Evolutionary conservation across 2,797 vertebrate species (phyloP).

Genomic region (Onychomys torridus): DNA sequence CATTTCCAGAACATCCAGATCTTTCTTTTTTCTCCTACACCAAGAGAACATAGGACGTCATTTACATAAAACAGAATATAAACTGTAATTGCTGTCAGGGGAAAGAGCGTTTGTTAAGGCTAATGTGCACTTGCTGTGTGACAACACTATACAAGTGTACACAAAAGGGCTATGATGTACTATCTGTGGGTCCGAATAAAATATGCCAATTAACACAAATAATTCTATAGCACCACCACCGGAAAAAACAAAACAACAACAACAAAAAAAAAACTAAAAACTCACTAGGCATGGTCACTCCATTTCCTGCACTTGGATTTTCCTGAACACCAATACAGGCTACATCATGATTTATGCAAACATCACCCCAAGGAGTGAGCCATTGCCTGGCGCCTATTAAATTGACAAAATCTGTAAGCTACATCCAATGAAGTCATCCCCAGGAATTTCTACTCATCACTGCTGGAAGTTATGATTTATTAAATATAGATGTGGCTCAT

Average conservation of each 20-base stretch:
- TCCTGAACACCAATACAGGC: conserved; percentile 46
- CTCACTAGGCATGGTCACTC: conserved; percentile 9
- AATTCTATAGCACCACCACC: neutral
- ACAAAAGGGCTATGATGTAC: conserved; percentile 23
- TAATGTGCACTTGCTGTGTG: conserved; percentile 32
- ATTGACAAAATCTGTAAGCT: conserved; percentile 42
- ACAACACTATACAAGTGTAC: conserved; percentile 33
- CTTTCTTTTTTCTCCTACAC: conserved; percentile 89
- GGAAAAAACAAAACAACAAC: neutral
- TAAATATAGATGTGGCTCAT: conserved; percentile 79
- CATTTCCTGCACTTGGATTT: conserved; percentile 56
- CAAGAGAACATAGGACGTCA: conserved; percentile 82
- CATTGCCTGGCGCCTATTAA: conserved; percentile 38
- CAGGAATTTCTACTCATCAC: conserved; percentile 70
- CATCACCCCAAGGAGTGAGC: conserved; percentile 24
- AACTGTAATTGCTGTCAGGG: conserved; percentile 75
- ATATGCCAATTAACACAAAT: conserved; percentile 17
- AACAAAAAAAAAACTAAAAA: neutral
- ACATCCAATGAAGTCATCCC: conserved; percentile 54
- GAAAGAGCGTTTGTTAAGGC: conserved; percentile 69
- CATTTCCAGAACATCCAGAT: conserved; percentile 88
- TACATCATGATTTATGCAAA: conserved; percentile 41
- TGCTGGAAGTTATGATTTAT: conserved; percentile 78
- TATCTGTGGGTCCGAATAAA: conserved; percentile 60
- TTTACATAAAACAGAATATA: conserved; percentile 77